Evolutionary conservation across 2,113 vertebrate species (phyloP).

Genomic region (Colistium nudipinnis): DNA sequence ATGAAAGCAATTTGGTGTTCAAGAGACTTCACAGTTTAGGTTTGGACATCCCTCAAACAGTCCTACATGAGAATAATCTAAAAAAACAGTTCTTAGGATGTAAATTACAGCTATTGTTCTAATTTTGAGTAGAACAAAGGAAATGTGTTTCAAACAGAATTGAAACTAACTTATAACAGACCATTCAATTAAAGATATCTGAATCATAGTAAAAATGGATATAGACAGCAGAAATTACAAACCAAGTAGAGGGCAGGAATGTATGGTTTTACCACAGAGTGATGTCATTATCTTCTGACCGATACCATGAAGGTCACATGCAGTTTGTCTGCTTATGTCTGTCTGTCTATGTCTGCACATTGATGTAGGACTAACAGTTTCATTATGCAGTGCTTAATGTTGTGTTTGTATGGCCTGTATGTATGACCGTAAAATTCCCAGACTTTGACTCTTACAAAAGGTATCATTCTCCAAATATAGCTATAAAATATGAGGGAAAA

Average conservation of each 20-base stretch:
- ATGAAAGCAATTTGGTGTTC: constrained; percentile 38
- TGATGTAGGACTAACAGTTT: too few species aligned
- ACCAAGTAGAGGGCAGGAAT: neutral
- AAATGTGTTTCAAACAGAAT: neutral
- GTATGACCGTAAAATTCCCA: constrained; percentile 1
- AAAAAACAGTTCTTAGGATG: neutral
- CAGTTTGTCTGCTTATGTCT: neutral
- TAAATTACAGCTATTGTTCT: neutral
- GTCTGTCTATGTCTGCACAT: neutral
- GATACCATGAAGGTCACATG: neutral
- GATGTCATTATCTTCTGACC: neutral
- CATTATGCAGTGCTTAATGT: too few species aligned
- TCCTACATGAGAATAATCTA: constrained; percentile 15
- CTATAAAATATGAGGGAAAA: neutral
- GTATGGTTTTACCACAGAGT: neutral
- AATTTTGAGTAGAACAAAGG: neutral
- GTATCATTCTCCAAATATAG: neutral
- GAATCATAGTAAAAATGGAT: neutral
- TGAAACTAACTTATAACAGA: neutral
- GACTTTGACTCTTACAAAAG: neutral
- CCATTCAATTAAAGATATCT: neutral
- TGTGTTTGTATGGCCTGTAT: too few species aligned
- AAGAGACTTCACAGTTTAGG: neutral
- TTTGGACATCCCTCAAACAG: constrained; percentile 18
- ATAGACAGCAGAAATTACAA: neutral